Evolutionary conservation across 2,113 vertebrate species (phyloP), one percentile per base, ranked within the genome.

Genomic region (Myotis lucifugus): DNA sequence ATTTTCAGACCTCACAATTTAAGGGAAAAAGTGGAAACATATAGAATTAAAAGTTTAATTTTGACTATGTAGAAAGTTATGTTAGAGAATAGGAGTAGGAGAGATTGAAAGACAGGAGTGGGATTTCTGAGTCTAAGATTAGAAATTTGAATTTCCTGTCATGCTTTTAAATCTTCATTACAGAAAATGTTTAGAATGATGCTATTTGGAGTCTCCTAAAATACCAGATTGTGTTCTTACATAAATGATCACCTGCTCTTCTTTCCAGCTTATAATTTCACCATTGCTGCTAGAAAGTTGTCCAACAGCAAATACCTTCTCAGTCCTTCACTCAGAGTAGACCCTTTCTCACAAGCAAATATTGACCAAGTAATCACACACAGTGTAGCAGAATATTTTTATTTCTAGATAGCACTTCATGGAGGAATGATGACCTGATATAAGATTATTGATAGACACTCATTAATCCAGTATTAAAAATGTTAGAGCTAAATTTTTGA

Each of bases 91-190:
- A 42, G 2, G 15, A 17, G 21, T 91, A 77, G 32, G 40, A 73
- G 34, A 81, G 18, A 7, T 77, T 81, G 48, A 73, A 86, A 94
- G 25, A 70, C 21, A 78, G 13, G 46, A 61, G 29, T 93, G 32
- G 19, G 15, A 86, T 94, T 83, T 96, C n/a, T 87, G 13, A 94
- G 69, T 93, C 59, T 92, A 78, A 85, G 72, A 95, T 88, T 95
- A 93, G 82, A 86, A n/a, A 12, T 86, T 88, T 89, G 40, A 73
- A 90, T 88, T 95, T 94, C 40, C 14, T 87, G 27, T 78, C 54
- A 50, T 64, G 78, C 34, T 87, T 95, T 89, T 61, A 85, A 19
- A 64, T 96, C 19, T 90, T 81, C 21, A 96, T 73, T 87, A 82
- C 14, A 91, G 54, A 61, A 78, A 89, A 67, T 12, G 23, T 52